These are phyloP conservation scores for Amblyraja radiata DNA, from an alignment of 2,797 vertebrate genomes.

Conservation along the genomic window DNA sequence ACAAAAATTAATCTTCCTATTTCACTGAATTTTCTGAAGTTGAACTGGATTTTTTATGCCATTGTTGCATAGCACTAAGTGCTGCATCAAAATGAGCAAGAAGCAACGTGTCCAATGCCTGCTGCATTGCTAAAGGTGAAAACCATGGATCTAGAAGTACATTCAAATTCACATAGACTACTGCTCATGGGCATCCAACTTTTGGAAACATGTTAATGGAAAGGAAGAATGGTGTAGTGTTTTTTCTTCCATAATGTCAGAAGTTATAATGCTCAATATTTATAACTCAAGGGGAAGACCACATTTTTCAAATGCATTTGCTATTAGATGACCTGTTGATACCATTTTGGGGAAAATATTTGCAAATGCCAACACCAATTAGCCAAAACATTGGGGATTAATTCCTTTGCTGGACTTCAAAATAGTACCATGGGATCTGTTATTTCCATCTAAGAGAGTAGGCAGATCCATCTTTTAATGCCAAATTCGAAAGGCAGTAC, in stretches of 20 bases:
- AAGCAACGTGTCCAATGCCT: neutral
- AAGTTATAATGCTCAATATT: neutral
- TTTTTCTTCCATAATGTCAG: neutral
- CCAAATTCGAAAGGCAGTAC: no score
- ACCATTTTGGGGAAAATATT: neutral
- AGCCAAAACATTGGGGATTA: neutral
- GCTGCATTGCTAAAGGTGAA: neutral
- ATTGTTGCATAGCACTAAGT: neutral
- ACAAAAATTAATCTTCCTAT: slow-evolving; percentile 5
- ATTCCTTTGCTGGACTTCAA: no score
- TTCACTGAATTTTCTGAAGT: neutral
- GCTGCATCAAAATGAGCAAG: neutral
- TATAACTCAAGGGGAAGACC: neutral
- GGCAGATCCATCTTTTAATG: no score
- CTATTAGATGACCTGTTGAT: neutral
- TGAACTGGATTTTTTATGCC: neutral
- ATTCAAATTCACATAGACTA: neutral
- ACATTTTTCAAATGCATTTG: neutral
- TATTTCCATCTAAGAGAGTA: no score
- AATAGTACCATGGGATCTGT: no score
- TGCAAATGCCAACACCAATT: neutral
- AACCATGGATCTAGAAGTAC: neutral
- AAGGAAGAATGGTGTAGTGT: neutral
- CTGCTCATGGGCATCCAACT: neutral
- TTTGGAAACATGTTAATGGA: neutral